phyloP scores from a whole-genome alignment of 2,797 vertebrate genomes.

The Apodemus agrarius region DNA sequence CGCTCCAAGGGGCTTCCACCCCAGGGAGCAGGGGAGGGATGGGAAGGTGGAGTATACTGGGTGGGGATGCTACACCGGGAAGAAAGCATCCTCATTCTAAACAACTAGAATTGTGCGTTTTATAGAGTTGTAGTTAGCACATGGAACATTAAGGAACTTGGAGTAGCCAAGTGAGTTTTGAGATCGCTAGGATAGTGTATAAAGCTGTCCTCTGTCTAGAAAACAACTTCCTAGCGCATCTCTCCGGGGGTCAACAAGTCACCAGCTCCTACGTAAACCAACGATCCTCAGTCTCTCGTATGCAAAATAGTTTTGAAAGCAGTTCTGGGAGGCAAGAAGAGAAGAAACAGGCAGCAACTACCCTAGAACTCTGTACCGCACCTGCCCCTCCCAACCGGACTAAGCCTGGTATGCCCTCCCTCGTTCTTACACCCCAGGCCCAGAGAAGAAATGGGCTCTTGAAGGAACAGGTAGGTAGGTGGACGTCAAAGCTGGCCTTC shows the following conservation, averaged over 20 bases:
- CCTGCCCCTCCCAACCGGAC: background rate
- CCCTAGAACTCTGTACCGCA: background rate
- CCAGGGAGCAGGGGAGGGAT: no score
- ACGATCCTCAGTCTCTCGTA: background rate
- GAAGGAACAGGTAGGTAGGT: background rate
- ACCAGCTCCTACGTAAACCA: background rate
- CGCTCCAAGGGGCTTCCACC: background rate
- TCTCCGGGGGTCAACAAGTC: background rate
- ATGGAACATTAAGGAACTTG: background rate
- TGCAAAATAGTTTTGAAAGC: background rate
- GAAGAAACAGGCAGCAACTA: background rate
- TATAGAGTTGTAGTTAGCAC: background rate
- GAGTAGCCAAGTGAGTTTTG: background rate
- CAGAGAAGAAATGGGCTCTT: background rate
- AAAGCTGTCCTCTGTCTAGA: background rate
- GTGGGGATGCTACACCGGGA: background rate
- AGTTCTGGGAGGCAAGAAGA: background rate
- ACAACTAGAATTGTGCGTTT: slow-evolving; percentile 5
- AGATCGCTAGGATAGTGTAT: background rate
- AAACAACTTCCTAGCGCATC: background rate
- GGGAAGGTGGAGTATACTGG: background rate
- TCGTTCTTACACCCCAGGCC: background rate
- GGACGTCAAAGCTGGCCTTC: background rate
- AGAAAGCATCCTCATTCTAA: background rate
- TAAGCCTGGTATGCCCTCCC: background rate